These are phyloP conservation scores for Apaloderma vittatum DNA, from an alignment of 2,113 vertebrate species.

Conservation along the genomic window DNA sequence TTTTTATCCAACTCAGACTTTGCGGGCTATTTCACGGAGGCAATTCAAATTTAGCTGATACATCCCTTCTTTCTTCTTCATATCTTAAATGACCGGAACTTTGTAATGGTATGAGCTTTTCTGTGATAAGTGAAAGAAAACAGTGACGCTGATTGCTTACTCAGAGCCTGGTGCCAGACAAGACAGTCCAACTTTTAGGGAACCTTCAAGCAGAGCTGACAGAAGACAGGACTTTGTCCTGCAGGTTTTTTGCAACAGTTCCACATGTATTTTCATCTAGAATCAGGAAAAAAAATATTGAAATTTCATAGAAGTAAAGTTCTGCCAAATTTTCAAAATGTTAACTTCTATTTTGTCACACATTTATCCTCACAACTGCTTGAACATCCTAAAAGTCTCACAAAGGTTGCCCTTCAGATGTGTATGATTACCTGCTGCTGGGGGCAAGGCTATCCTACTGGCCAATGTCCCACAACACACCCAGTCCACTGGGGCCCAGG, in stretches of 20 bases:
- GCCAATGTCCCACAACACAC: no score
- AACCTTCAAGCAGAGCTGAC: neutral
- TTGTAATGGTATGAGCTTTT: neutral
- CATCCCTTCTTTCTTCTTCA: neutral
- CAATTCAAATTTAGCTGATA: constrained; percentile 51
- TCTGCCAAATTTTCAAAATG: neutral
- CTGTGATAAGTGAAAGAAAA: neutral
- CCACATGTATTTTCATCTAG: neutral
- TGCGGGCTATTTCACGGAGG: neutral
- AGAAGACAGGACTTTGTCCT: neutral
- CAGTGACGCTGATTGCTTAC: neutral
- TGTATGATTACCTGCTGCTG: no score
- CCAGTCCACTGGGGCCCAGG: neutral
- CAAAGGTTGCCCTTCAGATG: neutral
- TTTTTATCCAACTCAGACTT: constrained; percentile 51
- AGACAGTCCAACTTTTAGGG: neutral
- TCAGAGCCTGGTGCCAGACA: neutral
- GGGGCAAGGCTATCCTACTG: neutral
- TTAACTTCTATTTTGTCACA: neutral
- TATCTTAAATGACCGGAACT: constrained; percentile 31
- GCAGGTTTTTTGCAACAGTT: neutral
- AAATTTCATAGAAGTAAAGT: neutral
- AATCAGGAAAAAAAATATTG: neutral
- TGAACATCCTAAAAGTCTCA: neutral
- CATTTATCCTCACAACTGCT: neutral